phyloP scores from a whole-genome alignment of 2,888 invertebrate genomes.

The Lamproptera curius region DNA sequence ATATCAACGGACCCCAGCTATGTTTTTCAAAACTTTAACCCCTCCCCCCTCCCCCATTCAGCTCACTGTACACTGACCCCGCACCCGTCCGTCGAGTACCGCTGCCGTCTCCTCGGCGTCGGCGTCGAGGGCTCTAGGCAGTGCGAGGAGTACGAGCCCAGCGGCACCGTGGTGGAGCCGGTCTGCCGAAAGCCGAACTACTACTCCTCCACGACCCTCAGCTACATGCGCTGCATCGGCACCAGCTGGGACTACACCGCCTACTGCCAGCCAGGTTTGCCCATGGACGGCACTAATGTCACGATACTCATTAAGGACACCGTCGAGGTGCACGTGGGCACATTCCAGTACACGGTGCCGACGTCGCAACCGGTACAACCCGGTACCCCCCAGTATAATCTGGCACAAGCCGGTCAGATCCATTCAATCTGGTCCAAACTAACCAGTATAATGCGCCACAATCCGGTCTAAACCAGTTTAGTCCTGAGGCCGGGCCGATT shows the following conservation, averaged over 20 bases:
- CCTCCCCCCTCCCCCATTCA: constrained; percentile 25
- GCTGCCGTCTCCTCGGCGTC: constrained; percentile 33
- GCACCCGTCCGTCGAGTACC: constrained; percentile 41
- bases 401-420: too few relatives aligned
- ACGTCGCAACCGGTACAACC: background rate
- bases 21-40: too few relatives aligned
- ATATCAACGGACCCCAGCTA: too few relatives aligned
- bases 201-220: constrained; percentile 34
- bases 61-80: constrained; percentile 42
- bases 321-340: constrained; percentile 38
- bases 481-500: background rate
- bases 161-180: constrained; percentile 38
- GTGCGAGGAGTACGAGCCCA: constrained; percentile 40
- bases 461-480: background rate
- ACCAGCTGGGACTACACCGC: constrained; percentile 46
- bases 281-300: constrained; percentile 43
- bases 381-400: constrained; percentile 20
- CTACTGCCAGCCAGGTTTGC: constrained; percentile 49
- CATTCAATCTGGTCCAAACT: constrained; percentile 37
- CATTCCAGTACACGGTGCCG: constrained; percentile 23
- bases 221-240: constrained; percentile 43
- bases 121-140: constrained; percentile 31
- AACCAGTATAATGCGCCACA: constrained; percentile 25
- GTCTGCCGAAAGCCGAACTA: constrained; percentile 46
- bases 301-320: constrained; percentile 45